Evolutionary conservation across 2,888 invertebrate genomes (phyloP), one percentile per base, ranked within the genome.

Genomic region (Aplocera efformata): DNA sequence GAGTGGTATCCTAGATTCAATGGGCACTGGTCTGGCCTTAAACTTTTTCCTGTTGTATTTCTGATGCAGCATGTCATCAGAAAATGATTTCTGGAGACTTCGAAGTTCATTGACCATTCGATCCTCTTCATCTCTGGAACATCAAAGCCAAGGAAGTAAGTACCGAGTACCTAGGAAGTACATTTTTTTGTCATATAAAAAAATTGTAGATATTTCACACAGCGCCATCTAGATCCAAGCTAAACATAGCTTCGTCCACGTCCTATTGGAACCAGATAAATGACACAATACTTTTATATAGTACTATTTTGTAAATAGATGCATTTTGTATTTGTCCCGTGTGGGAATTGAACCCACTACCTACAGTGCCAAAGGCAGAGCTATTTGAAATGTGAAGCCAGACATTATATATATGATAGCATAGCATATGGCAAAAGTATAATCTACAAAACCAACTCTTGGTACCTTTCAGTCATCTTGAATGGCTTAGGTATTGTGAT

Each of bases 1-100:
- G 8, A 94, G 82, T 0, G 92, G 93, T 44, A 94, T 91, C 56
- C 92, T 90, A 0, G 93, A 93, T 53, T 93, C 92, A 24, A 93
- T 89, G 0, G 94, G 94, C 41, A 94, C 89, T 1, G 92, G 91
- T 58, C 90, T 88, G 1, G 91, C 90, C 58, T 80, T 84, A 50
- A 92, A 91, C 30, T 79, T 75, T 57, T 86, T 90, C 58, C 89
- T 85, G 43, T 90, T 85, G 5, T 76, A 81, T 56, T 89, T 86
- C 45, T 76, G 75, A 50, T 89, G 67, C 7, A 82, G 79, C 90
- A 73, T 83, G 41, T 75, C 82, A 37, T 67, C 84, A 10, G 89
- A 90, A 68, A 74, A 85, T 47, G 76, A 86, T 51, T 85, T 88
- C n/a, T 68, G 79, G 0, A 86, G 63, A 48, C 69, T 71, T 7